phyloP scores from a whole-genome alignment of 1,140 invertebrate genomes.

The Dendroctonus valens region DNA sequence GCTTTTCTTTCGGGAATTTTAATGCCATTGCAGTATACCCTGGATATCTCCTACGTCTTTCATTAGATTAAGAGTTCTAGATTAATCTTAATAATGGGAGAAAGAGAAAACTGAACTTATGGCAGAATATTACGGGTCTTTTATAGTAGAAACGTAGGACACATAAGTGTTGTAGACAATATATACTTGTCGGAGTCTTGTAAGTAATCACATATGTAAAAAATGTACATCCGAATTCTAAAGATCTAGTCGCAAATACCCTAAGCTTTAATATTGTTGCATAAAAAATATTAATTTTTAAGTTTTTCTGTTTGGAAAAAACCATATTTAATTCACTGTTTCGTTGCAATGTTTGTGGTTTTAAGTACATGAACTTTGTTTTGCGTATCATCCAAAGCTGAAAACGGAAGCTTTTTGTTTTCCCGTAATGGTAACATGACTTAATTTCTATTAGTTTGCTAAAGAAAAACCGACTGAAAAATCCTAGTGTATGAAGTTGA shows the following conservation, averaged over 20 bases:
- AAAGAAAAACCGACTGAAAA: slow-evolving; percentile 30
- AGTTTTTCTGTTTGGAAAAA: too few species aligned
- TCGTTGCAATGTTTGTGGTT: not conserved
- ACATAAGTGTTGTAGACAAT: slow-evolving; percentile 36
- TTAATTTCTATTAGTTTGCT: slow-evolving; percentile 31
- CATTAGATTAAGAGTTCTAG: slow-evolving; percentile 41
- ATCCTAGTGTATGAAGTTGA: slow-evolving; percentile 23
- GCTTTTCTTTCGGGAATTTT: too few species aligned
- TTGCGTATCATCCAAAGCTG: slow-evolving; percentile 17
- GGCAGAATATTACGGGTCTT: slow-evolving; percentile 45
- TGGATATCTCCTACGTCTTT: slow-evolving; percentile 40
- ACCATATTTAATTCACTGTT: not conserved
- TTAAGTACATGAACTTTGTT: not conserved
- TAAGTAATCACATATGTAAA: slow-evolving; percentile 19
- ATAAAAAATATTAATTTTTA: not conserved
- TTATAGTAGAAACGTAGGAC: slow-evolving; percentile 32
- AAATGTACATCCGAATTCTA: slow-evolving; percentile 20
- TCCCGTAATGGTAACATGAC: slow-evolving; percentile 17
- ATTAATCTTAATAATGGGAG: slow-evolving; percentile 23
- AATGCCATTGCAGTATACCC: not conserved
- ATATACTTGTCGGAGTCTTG: slow-evolving; percentile 20
- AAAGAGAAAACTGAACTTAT: slow-evolving; percentile 32
- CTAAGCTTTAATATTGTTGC: not conserved
- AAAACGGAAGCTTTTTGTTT: slow-evolving; percentile 29
- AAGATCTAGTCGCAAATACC: slow-evolving; percentile 22